phyloP scores from a whole-genome alignment of 2,113 vertebrate species.

The Philantomba maxwellii region DNA sequence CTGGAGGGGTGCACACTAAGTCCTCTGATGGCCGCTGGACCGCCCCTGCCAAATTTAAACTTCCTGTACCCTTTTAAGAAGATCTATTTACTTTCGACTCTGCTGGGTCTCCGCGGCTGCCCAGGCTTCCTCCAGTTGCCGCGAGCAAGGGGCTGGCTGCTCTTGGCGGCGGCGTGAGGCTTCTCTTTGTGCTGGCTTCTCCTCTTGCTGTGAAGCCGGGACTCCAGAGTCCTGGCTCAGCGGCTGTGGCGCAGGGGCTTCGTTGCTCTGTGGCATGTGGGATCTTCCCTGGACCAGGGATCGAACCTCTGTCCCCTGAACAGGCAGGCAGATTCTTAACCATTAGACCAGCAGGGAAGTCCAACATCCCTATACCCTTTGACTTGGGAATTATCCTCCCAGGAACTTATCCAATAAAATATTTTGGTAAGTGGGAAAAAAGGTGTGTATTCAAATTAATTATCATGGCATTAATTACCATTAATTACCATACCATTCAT shows the following conservation, averaged over 20 bases:
- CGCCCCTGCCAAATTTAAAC: not conserved
- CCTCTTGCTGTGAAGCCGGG: not conserved
- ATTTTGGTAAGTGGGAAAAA: not conserved
- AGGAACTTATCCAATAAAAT: not conserved
- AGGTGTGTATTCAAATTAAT: not conserved
- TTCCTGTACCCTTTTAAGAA: not conserved
- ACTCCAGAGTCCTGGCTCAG: not conserved
- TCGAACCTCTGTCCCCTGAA: not conserved
- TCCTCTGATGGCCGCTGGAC: not conserved
- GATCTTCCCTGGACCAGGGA: not conserved
- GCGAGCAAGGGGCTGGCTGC: accelerated
- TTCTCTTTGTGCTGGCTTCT: not conserved
- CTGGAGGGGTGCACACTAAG: too few species aligned
- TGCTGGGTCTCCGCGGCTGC: not conserved
- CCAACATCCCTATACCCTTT: not conserved
- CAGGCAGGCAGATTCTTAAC: not conserved
- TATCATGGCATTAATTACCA: not conserved
- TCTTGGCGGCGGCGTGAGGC: accelerated
- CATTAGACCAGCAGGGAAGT: not conserved
- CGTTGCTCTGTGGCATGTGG: not conserved
- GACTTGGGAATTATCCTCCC: not conserved
- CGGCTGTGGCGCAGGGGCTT: not conserved
- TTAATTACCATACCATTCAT: accelerated
- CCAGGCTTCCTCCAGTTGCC: not conserved
- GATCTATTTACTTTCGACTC: not conserved